Evolutionary conservation across 2,888 invertebrate species (phyloP).

Genomic region (Pandemis corylana): DNA sequence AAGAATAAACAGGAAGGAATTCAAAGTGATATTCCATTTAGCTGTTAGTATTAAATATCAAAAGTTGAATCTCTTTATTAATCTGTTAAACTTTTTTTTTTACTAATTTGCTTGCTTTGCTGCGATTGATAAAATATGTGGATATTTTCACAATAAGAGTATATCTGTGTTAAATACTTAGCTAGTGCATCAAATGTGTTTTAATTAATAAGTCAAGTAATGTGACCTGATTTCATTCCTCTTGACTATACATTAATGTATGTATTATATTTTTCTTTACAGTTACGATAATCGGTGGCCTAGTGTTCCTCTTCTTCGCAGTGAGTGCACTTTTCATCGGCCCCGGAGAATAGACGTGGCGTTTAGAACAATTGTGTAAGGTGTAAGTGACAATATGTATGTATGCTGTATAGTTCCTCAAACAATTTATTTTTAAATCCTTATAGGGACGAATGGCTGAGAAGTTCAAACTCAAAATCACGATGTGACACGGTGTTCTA

Average conservation of each 20-base stretch:
- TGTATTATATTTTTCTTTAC: slow-evolving; percentile 72
- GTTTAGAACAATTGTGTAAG: slow-evolving; percentile 42
- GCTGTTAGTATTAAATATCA: too few relatives aligned
- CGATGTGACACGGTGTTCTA: neutral
- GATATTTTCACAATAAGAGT: too few relatives aligned
- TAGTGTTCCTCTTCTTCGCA: slow-evolving; percentile 98
- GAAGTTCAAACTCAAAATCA: neutral
- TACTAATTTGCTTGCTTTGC: too few relatives aligned
- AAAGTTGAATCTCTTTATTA: too few relatives aligned
- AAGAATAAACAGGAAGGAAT: too few relatives aligned
- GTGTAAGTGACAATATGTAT: slow-evolving; percentile 66
- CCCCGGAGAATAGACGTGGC: slow-evolving; percentile 84
- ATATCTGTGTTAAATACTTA: too few relatives aligned
- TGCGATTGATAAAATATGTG: too few relatives aligned
- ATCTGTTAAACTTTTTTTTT: too few relatives aligned
- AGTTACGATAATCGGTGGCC: slow-evolving; percentile 98
- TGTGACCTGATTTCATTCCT: too few relatives aligned
- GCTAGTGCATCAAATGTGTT: too few relatives aligned
- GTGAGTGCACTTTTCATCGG: slow-evolving; percentile 95
- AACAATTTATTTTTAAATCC: neutral
- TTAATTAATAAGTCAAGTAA: too few relatives aligned
- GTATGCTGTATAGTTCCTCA: slow-evolving; percentile 37
- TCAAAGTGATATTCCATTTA: too few relatives aligned
- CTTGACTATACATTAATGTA: neutral
- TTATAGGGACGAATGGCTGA: neutral